Conservation (phyloP, 2,113 vertebrate genomes). For the Ptychochromis oligacanthus region DNA sequence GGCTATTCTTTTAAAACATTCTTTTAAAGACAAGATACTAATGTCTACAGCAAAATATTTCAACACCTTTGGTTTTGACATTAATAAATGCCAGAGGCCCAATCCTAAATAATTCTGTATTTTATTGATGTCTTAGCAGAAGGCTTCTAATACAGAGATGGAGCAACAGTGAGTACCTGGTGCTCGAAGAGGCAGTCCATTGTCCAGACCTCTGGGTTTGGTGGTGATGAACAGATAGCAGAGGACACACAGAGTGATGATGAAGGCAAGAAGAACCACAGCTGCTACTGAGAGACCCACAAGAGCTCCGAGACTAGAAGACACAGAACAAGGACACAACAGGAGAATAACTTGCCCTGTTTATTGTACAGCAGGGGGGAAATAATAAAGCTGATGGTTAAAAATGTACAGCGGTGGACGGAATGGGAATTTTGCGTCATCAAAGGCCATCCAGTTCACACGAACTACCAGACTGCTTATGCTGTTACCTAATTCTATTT, state of each 20-base stretch:
- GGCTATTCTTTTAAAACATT: background rate
- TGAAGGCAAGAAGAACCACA: slow-evolving; percentile 87
- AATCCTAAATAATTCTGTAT: background rate
- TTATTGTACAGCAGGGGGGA: background rate
- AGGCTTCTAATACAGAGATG: background rate
- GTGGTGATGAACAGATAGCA: slow-evolving; percentile 92
- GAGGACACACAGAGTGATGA: slow-evolving; percentile 89
- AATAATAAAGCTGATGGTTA: background rate
- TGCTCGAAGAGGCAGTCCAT: slow-evolving; percentile 83
- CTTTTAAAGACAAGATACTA: background rate
- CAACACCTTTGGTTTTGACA: background rate
- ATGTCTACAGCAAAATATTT: background rate
- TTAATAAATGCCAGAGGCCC: background rate
- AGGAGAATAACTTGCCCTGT: background rate
- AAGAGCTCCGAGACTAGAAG: slow-evolving; percentile 86
- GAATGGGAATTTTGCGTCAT: background rate
- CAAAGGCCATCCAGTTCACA: background rate
- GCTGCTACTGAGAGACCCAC: slow-evolving; percentile 91
- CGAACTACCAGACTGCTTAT: background rate
- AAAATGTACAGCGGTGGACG: background rate
- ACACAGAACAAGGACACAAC: slow-evolving; percentile 11
- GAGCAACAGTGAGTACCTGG: slow-evolving; percentile 78
- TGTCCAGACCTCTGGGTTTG: slow-evolving; percentile 88
- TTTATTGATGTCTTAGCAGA: background rate
- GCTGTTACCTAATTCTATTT: background rate